These are phyloP conservation scores for Panurus biarmicus DNA, from an alignment of 2,113 vertebrate genomes.

Conservation along the genomic window DNA sequence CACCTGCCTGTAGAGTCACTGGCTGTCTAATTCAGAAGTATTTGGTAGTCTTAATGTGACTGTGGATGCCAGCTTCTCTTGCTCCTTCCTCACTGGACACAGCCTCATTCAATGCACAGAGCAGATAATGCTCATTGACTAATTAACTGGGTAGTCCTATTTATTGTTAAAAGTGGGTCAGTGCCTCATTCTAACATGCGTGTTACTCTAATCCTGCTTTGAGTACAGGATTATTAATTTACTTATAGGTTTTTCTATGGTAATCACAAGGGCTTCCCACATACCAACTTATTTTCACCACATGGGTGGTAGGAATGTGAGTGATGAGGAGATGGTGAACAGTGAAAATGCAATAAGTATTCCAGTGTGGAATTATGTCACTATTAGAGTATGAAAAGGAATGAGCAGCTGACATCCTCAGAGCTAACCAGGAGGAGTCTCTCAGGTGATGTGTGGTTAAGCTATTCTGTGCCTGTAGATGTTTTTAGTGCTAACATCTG, in stretches of 20 bases:
- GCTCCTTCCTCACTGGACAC: not conserved
- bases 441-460: not conserved
- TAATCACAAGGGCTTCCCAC: not conserved
- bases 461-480: not conserved
- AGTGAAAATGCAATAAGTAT: not conserved
- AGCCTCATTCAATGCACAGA: not conserved
- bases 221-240: constrained; percentile 53
- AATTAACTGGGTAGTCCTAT: constrained; percentile 51
- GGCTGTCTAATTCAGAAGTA: not conserved
- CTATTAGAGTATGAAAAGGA: not conserved
- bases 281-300: not conserved
- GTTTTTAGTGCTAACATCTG: not conserved
- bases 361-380: not conserved
- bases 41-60: not conserved
- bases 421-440: not conserved
- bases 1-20: not conserved
- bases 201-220: constrained; percentile 46
- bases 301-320: not conserved
- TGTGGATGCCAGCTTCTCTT: not conserved
- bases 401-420: not conserved
- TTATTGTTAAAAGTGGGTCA: constrained; percentile 63
- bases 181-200: constrained; percentile 35
- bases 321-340: not conserved
- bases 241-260: constrained; percentile 21
- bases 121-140: constrained; percentile 38